phyloP scores from a whole-genome alignment of 2,113 vertebrate genomes.

The Tachuris rubrigastra region DNA sequence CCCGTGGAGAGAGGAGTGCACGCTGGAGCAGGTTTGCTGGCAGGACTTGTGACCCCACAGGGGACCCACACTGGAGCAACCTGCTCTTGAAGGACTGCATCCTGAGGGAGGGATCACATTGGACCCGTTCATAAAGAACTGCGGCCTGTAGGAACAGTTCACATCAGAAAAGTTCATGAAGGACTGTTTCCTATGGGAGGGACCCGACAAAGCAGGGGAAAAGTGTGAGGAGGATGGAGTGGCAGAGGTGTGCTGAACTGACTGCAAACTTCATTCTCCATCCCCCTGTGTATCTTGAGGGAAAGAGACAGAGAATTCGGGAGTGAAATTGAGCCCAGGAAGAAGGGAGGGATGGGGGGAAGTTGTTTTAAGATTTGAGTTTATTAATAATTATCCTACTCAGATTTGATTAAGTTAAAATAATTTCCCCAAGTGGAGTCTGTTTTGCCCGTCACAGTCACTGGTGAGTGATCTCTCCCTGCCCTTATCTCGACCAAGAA shows the following conservation, averaged over 20 bases:
- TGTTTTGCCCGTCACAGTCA: neutral
- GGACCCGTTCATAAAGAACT: neutral
- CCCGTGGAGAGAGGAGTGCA: neutral
- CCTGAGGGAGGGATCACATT: neutral
- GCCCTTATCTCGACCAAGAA: neutral
- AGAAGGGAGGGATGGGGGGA: neutral
- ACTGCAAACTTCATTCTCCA: neutral
- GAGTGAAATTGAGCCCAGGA: neutral
- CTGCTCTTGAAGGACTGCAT: neutral
- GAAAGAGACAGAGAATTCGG: neutral
- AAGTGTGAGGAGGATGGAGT: neutral
- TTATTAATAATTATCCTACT: neutral
- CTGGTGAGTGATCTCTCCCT: neutral
- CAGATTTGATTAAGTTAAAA: neutral
- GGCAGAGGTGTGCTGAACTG: neutral
- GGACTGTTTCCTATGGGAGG: neutral
- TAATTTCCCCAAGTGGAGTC: neutral
- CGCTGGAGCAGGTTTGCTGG: neutral
- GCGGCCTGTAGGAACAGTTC: neutral
- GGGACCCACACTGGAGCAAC: accelerated
- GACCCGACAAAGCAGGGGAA: neutral
- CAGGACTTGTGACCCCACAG: neutral
- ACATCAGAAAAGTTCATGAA: neutral
- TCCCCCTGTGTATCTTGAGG: too few species aligned
- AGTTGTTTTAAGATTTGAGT: neutral